Evolutionary conservation across 1,140 invertebrate genomes (phyloP), one percentile per base, ranked within the genome.

Genomic region (Branchinecta lindahli): DNA sequence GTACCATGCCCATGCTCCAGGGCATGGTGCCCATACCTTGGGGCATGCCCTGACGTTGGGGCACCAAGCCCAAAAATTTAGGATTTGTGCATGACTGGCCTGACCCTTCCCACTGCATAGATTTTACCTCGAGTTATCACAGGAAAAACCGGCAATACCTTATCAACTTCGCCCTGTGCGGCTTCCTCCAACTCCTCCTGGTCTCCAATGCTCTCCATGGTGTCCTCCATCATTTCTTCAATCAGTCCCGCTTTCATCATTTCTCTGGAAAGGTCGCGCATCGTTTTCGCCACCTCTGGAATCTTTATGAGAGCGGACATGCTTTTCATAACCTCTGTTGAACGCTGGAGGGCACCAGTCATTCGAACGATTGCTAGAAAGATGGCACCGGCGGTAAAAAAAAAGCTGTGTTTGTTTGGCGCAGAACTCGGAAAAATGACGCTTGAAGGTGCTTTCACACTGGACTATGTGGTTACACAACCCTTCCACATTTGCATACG

Each of bases 201-300:
- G 79, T 94, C 91, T 76, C 92, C 91, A 66, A 96, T 81, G 7
- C 83, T 82, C 73, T 96, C 93, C 86, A 99, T 89, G 45, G 95
- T 96, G 79, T 99, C 96, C 74, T 99, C 95, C 61, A 99, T 81
- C 96, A 99, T 98, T 82, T 99, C 95, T 78, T 98, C 96, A 71
- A 99, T 94, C 66, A 98, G 97, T n/a, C 96, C 94, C 8, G 95
- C 94, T 79, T 83, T 94, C 91, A 96, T 98, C 95, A 98, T 98
- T 84, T 98, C 96, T 80, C 93, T 96, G 0, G 94, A 96, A 80
- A 99, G 82, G 74, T 98, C 96, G 76, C 93, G 86, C 96, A 99
- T 99, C 0, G 93, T 96, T 18, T 87, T 86, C 3, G 92, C 90
- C 20, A 99, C 87, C 81, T 99, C 95, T 0, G 94, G 93, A 7